phyloP scores from a whole-genome alignment of 2,797 vertebrate species.

The Taeniopygia guttata region DNA sequence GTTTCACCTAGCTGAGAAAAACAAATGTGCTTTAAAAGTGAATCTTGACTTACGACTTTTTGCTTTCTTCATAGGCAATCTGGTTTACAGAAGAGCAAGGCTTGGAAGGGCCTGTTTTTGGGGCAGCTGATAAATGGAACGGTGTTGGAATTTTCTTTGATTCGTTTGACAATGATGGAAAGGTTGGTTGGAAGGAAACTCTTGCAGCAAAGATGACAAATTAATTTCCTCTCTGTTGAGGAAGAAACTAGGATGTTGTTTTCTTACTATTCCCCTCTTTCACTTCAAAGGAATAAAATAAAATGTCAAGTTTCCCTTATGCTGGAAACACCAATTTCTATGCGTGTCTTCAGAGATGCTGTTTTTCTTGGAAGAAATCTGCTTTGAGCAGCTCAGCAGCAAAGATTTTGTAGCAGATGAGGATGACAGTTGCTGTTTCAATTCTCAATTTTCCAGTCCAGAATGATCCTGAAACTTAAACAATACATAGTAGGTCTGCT shows the following conservation, averaged over 20 bases:
- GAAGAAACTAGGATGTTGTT: not conserved
- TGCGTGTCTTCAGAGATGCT: not conserved
- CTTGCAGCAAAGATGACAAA: not conserved
- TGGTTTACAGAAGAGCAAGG: slow-evolving; percentile 91
- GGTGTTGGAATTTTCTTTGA: slow-evolving; percentile 96
- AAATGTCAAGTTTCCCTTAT: not conserved
- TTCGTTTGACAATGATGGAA: slow-evolving; percentile 98
- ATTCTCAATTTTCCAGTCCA: not conserved
- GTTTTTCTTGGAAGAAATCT: not conserved
- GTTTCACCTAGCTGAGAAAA: not conserved
- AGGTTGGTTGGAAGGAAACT: slow-evolving; percentile 77
- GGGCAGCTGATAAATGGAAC: slow-evolving; percentile 91
- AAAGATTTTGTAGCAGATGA: not conserved
- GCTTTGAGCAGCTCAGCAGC: not conserved
- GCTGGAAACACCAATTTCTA: not conserved
- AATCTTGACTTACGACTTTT: not conserved
- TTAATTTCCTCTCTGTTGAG: not conserved
- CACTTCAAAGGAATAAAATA: not conserved
- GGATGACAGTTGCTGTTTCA: not conserved
- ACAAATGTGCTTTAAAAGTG: not conserved
- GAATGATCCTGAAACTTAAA: not conserved
- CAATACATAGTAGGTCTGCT: not conserved
- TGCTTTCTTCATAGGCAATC: slow-evolving; percentile 79
- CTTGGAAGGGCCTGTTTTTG: slow-evolving; percentile 92
- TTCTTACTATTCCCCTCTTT: not conserved